These are phyloP conservation scores for Atrichornis clamosus DNA, from an alignment of 2,113 vertebrate species.

Conservation along the genomic window DNA sequence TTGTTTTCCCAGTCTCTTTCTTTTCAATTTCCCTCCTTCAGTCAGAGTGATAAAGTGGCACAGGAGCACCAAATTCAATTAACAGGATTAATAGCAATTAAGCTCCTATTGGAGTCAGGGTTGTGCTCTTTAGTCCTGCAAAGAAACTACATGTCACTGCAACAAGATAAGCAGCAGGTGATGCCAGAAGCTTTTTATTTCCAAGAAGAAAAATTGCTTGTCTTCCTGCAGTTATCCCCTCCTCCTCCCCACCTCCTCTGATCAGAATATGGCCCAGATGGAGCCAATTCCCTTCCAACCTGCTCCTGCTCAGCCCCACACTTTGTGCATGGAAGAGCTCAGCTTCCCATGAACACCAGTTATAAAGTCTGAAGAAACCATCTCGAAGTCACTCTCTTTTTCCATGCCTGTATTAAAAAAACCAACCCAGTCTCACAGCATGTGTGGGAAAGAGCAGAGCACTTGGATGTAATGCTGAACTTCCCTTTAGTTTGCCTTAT, in stretches of 20 bases:
- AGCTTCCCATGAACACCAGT: neutral
- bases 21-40: neutral
- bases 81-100: conserved; percentile 44
- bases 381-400: neutral
- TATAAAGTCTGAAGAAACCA: neutral
- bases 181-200: conserved; percentile 41
- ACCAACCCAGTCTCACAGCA: neutral
- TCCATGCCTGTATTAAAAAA: neutral
- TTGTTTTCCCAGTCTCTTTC: neutral
- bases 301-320: neutral
- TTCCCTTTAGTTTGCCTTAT: neutral
- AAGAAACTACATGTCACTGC: neutral
- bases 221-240: neutral
- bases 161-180: conserved; percentile 46
- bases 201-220: conserved; percentile 12
- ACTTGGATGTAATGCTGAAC: neutral
- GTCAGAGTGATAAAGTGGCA: neutral
- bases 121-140: conserved; percentile 21
- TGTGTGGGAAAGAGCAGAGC: neutral
- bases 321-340: neutral
- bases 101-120: neutral
- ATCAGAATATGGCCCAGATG: neutral
- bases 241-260: neutral
- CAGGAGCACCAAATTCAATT: conserved; percentile 43
- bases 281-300: neutral